Evolutionary conservation across 2,888 invertebrate genomes (phyloP).

Genomic region (Onchidella celtica): DNA sequence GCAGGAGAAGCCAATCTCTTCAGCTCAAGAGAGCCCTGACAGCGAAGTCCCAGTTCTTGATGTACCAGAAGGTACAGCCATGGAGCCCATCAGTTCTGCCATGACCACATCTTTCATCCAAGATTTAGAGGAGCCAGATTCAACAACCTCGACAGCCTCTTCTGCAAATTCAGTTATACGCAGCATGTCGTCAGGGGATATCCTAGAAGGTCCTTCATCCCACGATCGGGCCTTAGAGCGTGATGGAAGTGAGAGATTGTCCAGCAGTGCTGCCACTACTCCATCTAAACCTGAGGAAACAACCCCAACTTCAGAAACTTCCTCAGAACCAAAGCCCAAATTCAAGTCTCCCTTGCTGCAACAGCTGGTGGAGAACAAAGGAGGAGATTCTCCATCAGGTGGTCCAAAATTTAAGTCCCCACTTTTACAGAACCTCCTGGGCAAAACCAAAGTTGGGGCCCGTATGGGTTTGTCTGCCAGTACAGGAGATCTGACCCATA

Average conservation of each 20-base stretch:
- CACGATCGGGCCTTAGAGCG: neutral
- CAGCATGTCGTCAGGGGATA: slow-evolving; percentile 34
- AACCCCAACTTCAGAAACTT: slow-evolving; percentile 8
- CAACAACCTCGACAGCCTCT: slow-evolving; percentile 22
- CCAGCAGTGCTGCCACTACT: neutral
- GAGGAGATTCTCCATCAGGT: slow-evolving; percentile 56
- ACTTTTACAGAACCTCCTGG: slow-evolving; percentile 73
- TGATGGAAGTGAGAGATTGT: neutral
- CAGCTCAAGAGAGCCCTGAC: slow-evolving; percentile 12
- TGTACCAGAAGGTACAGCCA: slow-evolving; percentile 9
- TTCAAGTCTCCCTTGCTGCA: slow-evolving; percentile 76
- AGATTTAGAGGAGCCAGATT: neutral
- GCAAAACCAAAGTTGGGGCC: slow-evolving; percentile 67
- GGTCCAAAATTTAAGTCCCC: slow-evolving; percentile 75
- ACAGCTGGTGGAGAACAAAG: slow-evolving; percentile 70
- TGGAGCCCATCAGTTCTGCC: slow-evolving; percentile 14
- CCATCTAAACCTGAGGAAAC: slow-evolving; percentile 29
- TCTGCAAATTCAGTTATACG: neutral
- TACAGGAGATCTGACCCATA: slow-evolving; percentile 43
- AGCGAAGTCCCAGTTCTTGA: slow-evolving; percentile 25
- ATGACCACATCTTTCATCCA: slow-evolving; percentile 29
- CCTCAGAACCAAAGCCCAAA: slow-evolving; percentile 60
- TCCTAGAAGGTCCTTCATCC: neutral
- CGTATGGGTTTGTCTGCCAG: slow-evolving; percentile 55
- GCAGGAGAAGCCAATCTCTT: slow-evolving; percentile 48